Base-by-base conservation (phyloP, 2,113 vertebrate genomes). In the Oostethus manadensis region DNA sequence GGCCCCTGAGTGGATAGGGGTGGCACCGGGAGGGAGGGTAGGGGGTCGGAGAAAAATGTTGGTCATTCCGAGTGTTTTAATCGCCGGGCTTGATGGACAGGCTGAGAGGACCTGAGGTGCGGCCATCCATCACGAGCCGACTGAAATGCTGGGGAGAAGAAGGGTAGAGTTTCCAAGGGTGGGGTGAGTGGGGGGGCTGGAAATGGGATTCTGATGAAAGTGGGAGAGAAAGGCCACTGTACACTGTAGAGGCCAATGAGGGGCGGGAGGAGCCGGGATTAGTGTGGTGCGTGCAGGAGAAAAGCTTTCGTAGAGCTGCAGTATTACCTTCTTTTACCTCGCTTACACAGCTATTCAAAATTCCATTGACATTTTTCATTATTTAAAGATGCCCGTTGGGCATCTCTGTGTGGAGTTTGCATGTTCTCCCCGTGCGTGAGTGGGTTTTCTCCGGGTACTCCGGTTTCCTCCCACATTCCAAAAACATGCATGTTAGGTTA, bases 131-230 rank as follows among this genome's bases (percentile, higher is more conserved):
- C 93, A 93, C 87, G 86, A 86, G 80, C 78, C 74, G 87, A 78
- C 89, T 72, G 90, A 91, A 93, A 90, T 87, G 87, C 81, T 68
- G 50, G 58, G 68, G 78, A 17, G 18, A 48, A 40, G 66, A 79
- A 82, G 88, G 90, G 86, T 92, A 87, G 89, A 90, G 87, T 91
- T 93, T 92, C 81, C 85, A 82, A 83, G 88, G 88, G 87, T 91
- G 89, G 70, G 89, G 88, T 86, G 88, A 80, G 86, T 88, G 87
- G 84, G 58, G 17, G 68, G 88, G 88, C 85, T 90, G 91, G 89
- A 90, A 92, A 93, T 93, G 88, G 89, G 88, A 92, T 92, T 92
- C 89, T 92, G 92, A 93, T 92, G 92, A 91, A 93, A 93, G 89
- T 92, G 89, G 87, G 86, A 91, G 86, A 90, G 85, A 91, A 90